A percentile compares a stretch with the other conserved stretches of the same genome.
phyloP scores from a whole-genome alignment of 1,140 invertebrate genomes.

The Protaetia brevitarsis region DNA sequence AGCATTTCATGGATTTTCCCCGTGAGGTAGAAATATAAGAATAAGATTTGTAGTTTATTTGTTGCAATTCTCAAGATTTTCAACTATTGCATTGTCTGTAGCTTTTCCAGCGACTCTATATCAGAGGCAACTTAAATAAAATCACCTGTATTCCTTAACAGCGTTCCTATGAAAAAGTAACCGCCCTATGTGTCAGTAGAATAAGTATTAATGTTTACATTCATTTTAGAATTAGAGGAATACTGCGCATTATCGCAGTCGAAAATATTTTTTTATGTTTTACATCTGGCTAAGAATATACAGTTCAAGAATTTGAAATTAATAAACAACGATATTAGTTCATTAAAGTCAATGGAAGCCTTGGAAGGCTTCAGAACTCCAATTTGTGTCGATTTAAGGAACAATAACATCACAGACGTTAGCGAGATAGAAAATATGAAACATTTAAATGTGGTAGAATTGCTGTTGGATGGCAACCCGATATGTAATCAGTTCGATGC shows the following conservation, averaged over 20 bases:
- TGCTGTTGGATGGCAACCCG: conserved; percentile 76
- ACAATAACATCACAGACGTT: conserved; percentile 62
- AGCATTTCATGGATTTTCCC: too few species aligned
- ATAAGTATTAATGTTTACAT: conserved; percentile 1
- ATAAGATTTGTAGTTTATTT: too few species aligned
- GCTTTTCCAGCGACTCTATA: too few species aligned
- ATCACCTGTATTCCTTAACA: too few species aligned
- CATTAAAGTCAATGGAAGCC: conserved; percentile 46
- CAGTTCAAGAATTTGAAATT: conserved; percentile 48
- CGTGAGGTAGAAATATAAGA: too few species aligned
- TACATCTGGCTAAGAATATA: conserved; percentile 49
- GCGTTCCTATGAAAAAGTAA: too few species aligned
- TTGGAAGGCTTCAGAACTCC: conserved; percentile 41
- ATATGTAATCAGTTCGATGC: conserved; percentile 72
- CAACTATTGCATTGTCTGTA: too few species aligned
- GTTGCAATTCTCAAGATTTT: too few species aligned
- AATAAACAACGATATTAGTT: conserved; percentile 49
- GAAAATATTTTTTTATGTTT: conserved; percentile 50
- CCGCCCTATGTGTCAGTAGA: not conserved
- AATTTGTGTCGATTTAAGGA: conserved; percentile 50
- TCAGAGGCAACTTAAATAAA: too few species aligned
- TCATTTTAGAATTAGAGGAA: conserved; percentile 45
- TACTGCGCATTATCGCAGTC: conserved; percentile 53
- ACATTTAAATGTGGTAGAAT: conserved; percentile 65
- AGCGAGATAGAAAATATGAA: conserved; percentile 65